A percentile compares a stretch with the other conserved stretches of the same genome.
Conservation (phyloP, 1,140 invertebrate genomes). For the Sitobion miscanthi region DNA sequence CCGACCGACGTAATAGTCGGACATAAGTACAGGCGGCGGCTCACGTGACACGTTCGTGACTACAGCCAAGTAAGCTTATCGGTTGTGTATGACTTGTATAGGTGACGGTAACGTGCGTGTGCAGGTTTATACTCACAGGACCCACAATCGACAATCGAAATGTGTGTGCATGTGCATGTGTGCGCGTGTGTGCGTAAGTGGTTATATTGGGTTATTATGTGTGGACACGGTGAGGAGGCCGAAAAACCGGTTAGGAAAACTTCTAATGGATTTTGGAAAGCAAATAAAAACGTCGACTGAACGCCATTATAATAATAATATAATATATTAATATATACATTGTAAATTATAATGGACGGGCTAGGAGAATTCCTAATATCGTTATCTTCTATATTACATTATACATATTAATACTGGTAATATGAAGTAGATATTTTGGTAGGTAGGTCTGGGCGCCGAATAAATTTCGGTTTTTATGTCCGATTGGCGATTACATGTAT, state of each 20-base stretch:
- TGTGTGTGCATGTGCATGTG: not conserved
- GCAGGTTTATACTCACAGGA: not conserved
- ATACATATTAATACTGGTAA: not conserved
- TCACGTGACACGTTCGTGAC: not conserved
- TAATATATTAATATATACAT: not conserved
- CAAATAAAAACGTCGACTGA: not conserved
- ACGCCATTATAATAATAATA: slow-evolving; percentile 17
- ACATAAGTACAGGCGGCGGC: not conserved
- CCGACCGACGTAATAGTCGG: not conserved
- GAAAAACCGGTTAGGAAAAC: slow-evolving; percentile 43
- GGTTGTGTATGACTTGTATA: not conserved
- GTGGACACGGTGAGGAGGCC: not conserved
- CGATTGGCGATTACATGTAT: not conserved
- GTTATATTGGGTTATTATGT: slow-evolving; percentile 25
- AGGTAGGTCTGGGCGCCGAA: not conserved
- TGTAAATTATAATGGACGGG: not conserved
- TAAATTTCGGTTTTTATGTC: not conserved
- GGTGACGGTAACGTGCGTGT: not conserved
- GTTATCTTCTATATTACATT: not conserved
- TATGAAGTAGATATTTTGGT: not conserved
- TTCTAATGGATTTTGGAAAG: slow-evolving; percentile 40
- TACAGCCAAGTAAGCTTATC: not conserved
- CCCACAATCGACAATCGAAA: not conserved
- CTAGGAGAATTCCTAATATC: not conserved
- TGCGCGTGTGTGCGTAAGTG: not conserved